A percentile compares a stretch with the other conserved stretches of the same genome.
phyloP scores from a whole-genome alignment of 1,140 invertebrate species.

The Zaprionus capensis region DNA sequence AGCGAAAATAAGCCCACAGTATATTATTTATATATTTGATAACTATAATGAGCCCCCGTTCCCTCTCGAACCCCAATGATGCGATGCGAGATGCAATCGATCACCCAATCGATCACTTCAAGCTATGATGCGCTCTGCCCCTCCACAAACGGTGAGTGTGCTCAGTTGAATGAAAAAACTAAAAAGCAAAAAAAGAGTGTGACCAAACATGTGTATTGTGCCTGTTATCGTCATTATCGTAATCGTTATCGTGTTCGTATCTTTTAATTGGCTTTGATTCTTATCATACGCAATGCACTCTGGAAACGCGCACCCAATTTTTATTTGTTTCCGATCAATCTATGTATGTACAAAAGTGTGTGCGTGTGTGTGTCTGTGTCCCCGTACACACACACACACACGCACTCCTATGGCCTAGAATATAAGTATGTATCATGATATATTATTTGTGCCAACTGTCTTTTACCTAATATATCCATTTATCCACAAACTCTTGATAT shows the following conservation, averaged over 20 bases:
- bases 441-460: slow-evolving; percentile 22
- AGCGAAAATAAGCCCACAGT: slow-evolving; percentile 7
- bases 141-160: slow-evolving; percentile 48
- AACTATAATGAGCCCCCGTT: slow-evolving; percentile 12
- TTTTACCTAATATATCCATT: slow-evolving; percentile 22
- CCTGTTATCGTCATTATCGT: slow-evolving; percentile 43
- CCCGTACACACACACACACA: slow-evolving; percentile 17
- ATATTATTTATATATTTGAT: slow-evolving; percentile 9
- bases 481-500: slow-evolving; percentile 17
- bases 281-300: slow-evolving; percentile 39
- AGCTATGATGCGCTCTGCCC: slow-evolving; percentile 34
- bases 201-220: slow-evolving; percentile 31
- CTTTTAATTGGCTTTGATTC: slow-evolving; percentile 42
- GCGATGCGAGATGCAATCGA: slow-evolving; percentile 41
- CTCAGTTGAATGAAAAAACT: slow-evolving; percentile 9
- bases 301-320: slow-evolving; percentile 39
- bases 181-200: slow-evolving; percentile 15
- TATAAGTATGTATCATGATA: slow-evolving; percentile 26
- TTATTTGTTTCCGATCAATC: slow-evolving; percentile 26
- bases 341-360: slow-evolving; percentile 5
- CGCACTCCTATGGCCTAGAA: slow-evolving; percentile 12
- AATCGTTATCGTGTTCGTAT: slow-evolving; percentile 56
- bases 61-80: slow-evolving; percentile 20
- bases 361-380: slow-evolving; percentile 17
- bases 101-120: slow-evolving; percentile 18